Conservation (phyloP, 2,797 vertebrate genomes). For the Lithobates sylvaticus region DNA sequence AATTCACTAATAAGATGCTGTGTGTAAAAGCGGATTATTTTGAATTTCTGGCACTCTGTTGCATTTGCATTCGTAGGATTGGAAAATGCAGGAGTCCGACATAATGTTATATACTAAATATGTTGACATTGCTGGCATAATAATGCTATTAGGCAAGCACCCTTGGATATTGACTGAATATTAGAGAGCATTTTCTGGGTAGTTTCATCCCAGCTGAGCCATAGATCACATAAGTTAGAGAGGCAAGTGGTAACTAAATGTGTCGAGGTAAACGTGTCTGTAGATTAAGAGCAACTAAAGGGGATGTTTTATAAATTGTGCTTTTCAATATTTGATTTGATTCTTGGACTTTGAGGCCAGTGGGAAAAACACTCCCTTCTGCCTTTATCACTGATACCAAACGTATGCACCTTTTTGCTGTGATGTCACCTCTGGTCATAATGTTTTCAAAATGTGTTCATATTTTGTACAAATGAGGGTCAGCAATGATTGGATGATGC, state of each 20-base stretch:
- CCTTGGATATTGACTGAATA: conserved; percentile 20
- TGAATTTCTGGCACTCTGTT: background rate
- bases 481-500: too few relatives aligned
- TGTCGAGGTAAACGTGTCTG: background rate
- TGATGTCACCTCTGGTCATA: too few relatives aligned
- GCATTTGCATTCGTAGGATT: background rate
- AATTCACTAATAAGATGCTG: background rate
- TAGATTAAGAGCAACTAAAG: background rate
- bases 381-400: too few relatives aligned
- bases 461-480: too few relatives aligned
- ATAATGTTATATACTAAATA: conserved; percentile 6
- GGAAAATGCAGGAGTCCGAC: background rate
- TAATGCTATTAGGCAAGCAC: conserved; percentile 5
- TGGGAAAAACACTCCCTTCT: too few relatives aligned
- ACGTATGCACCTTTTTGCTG: too few relatives aligned
- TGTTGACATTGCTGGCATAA: conserved; percentile 18
- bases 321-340: background rate
- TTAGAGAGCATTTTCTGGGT: conserved; percentile 11
- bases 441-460: too few relatives aligned
- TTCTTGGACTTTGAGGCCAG: too few relatives aligned
- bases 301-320: background rate
- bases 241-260: background rate
- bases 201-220: background rate
- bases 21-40: background rate
- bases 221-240: background rate